Evolutionary conservation across 2,113 vertebrate species (phyloP), one percentile per base, ranked within the genome.

Genomic region (Erinaceus europaeus): DNA sequence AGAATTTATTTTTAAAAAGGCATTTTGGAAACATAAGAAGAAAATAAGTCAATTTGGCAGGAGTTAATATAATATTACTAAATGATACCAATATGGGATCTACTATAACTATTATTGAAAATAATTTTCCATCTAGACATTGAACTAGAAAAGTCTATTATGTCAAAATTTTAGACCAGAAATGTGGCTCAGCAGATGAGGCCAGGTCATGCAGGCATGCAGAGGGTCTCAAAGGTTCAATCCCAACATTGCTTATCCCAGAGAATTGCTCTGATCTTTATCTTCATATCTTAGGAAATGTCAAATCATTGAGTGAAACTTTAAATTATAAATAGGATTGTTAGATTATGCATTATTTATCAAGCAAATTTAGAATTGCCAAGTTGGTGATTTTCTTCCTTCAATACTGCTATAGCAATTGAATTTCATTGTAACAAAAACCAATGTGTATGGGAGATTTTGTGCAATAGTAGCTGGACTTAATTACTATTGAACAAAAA

Each of bases 401-500:
- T 80, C 40, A 82, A 13, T 5, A 72, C 69, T 76, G 57, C 32
- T 53, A 25, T 18, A 75, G 53, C 9, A 75, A 67, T 25, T 81
- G 72, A 79, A 3, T 79, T 55, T 50, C 71, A 79, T 53, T 32
- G 17, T 73, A 52, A 38, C 32, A 55, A 75, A 91, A 53, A 9
- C 2, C n/a, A 29, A 53, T 48, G 3, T 32, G 25, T 36, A 71
- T 42, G 25, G 17, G n/a, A 68, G 6, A 81, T 81, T 86, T 55
- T 74, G 18, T 42, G 14, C 38, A 81, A 71, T 44, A 71, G 82
- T 67, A 74, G 4, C 15, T 75, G 34, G 6, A 76, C 29, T 79
- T 79, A 88, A 72, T 85, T 88, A 59, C 21, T 72, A 42, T 27
- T 84, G 80, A 86, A 48, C 15, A 72, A 90, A 92, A 88, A 75